phyloP scores from a whole-genome alignment of 2,888 invertebrate species.

The Scaptomyza caliginosa region DNA sequence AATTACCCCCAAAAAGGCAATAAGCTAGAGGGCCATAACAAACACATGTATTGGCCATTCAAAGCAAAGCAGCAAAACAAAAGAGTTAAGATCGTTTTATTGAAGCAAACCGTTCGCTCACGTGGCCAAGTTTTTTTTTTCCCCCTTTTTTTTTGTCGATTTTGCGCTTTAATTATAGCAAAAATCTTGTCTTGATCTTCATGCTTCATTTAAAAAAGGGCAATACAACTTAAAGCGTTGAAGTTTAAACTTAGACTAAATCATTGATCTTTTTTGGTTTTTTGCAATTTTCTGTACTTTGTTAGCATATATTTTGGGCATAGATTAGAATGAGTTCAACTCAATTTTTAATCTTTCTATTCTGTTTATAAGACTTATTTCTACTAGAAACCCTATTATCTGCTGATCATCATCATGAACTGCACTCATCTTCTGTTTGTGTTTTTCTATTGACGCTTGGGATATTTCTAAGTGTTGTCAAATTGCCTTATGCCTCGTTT shows the following conservation, averaged over 20 bases:
- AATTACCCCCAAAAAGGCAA: conserved; percentile 3
- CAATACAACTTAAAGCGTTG: neutral
- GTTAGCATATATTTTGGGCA: too few relatives aligned
- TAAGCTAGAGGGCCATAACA: neutral
- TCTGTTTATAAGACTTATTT: too few relatives aligned
- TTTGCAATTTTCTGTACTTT: too few relatives aligned
- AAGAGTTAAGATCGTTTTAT: conserved; percentile 13
- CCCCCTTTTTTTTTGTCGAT: conserved; percentile 63
- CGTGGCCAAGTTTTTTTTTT: too few relatives aligned
- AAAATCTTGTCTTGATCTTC: conserved; percentile 42
- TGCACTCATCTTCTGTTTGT: conserved; percentile 16
- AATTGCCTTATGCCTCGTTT: conserved; percentile 48
- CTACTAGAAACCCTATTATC: too few relatives aligned
- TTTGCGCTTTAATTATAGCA: conserved; percentile 60
- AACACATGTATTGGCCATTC: neutral
- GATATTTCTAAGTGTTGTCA: conserved; percentile 39
- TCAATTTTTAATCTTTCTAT: too few relatives aligned
- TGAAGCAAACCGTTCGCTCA: conserved; percentile 31
- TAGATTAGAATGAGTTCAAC: too few relatives aligned
- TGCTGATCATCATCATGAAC: conserved; percentile 12
- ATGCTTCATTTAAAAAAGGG: conserved; percentile 9
- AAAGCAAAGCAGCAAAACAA: conserved; percentile 15
- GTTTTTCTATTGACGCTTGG: conserved; percentile 13
- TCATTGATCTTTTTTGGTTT: too few relatives aligned
- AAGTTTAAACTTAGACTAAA: too few relatives aligned